A percentile compares a stretch with the other conserved stretches of the same genome.
phyloP scores from a whole-genome alignment of 2,797 vertebrate species.

The Phoxinus dragarum region DNA sequence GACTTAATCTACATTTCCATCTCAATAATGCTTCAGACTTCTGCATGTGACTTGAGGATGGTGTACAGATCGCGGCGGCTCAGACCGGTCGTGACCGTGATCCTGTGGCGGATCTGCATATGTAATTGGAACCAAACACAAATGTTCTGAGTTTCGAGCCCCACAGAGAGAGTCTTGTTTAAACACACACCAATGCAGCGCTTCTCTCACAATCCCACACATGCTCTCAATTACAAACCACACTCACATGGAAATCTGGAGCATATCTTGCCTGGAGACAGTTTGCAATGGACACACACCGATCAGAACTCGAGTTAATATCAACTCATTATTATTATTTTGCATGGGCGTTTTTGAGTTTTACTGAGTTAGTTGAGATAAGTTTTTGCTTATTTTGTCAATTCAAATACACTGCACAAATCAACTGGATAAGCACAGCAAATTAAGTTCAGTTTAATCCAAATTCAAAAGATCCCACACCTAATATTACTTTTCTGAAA shows the following conservation, averaged over 20 bases:
- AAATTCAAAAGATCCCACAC: too few relatives aligned
- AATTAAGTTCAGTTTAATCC: neutral
- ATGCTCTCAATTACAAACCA: constrained; percentile 46
- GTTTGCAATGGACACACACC: neutral
- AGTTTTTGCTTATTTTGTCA: neutral
- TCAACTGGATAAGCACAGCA: neutral
- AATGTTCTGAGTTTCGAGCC: constrained; percentile 20
- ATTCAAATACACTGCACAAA: too few relatives aligned
- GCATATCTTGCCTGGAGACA: constrained; percentile 29
- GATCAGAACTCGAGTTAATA: neutral
- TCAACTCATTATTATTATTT: neutral
- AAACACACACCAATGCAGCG: constrained; percentile 56
- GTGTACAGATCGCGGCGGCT: constrained; percentile 8
- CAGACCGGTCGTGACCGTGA: neutral
- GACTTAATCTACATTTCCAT: neutral
- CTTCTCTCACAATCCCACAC: constrained; percentile 40
- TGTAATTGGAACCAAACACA: constrained; percentile 34
- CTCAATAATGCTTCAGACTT: neutral
- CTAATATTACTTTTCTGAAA: too few relatives aligned
- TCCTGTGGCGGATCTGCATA: constrained; percentile 12
- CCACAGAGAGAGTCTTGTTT: constrained; percentile 66
- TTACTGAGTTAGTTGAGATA: neutral
- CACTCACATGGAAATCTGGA: constrained; percentile 47
- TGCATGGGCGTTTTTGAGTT: neutral
- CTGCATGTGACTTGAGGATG: neutral